Base-by-base conservation (phyloP, 2,888 invertebrate genomes). In the Cataglyphis livida region DNA sequence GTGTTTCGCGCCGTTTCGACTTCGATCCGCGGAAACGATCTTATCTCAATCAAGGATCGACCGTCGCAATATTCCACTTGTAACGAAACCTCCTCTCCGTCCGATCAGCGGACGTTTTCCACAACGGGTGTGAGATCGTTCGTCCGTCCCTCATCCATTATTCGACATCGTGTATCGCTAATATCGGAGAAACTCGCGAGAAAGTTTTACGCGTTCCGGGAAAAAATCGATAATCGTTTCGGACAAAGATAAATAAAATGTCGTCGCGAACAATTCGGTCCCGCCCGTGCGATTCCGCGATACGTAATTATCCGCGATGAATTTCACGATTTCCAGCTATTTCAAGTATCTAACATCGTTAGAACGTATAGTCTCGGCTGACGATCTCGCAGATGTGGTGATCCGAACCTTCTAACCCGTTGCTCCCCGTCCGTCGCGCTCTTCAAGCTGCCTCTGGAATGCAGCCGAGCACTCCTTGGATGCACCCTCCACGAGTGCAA, bases 401-500 rank as follows among this genome's bases (percentile, higher is more conserved):
- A 78, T 41, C 59, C 59, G 7, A 59, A 18, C 71, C 35, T 79
- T 61, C 71, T 71, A 78, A 78, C 66, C 18, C 38, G 38, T 4
- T 18, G 18, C 57, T 57, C 28, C 68, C 57, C 75, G 51, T 68
- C 28, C 65, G 51, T 15, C 25, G 57, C 59, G 51, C 57, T 78
- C 68, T 32, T 59, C 32, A 18, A 35, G 51, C 35, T 74, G 62
- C 44, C 48, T 64, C 18, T 78, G 85, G 89, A 89, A 89, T 89
- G 89, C 81, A 75, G 74, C 68, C 57, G 59, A 89, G 86, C 88
- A 88, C 89, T 89, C 89, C 88, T 59, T 82, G 76, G 82, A 88
- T 87, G 85, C 83, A 73, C 83, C 84, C 85, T 62, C 64, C 35
- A 35, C 57, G 62, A 61, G 73, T 68, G 71, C 81, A 65, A 66